phyloP scores from a whole-genome alignment of 2,888 invertebrate genomes.

The Amiota mariae region DNA sequence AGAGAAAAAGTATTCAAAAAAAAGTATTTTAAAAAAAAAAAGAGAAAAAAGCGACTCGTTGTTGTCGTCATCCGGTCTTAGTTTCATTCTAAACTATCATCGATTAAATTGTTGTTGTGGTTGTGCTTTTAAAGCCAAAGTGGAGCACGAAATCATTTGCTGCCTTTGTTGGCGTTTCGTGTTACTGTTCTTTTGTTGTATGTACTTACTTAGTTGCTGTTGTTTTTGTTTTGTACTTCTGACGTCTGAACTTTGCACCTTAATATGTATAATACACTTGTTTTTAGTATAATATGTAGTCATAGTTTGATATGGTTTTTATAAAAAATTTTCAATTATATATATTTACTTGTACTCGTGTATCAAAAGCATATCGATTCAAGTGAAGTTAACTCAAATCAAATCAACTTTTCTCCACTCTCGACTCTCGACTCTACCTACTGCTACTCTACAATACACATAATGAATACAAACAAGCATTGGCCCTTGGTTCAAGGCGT shows the following conservation, averaged over 20 bases:
- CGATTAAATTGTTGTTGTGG: not conserved
- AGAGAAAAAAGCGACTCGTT: conserved; percentile 5
- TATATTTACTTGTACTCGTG: too few species aligned
- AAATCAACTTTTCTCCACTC: not conserved
- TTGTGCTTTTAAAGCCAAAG: conserved; percentile 4
- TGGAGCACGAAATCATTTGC: conserved; percentile 25
- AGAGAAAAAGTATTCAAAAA: conserved; percentile 13
- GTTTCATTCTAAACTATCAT: conserved; percentile 9
- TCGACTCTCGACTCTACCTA: not conserved
- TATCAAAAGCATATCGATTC: too few species aligned
- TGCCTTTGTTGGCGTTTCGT: not conserved
- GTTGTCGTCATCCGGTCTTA: too few species aligned
- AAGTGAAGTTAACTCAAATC: too few species aligned
- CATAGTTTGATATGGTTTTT: not conserved
- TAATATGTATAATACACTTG: not conserved
- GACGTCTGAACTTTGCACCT: conserved; percentile 13
- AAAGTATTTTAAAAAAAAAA: conserved; percentile 16
- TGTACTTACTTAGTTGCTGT: not conserved
- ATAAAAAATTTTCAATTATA: not conserved
- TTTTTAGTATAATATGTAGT: not conserved
- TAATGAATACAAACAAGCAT: not conserved
- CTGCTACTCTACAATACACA: too few species aligned
- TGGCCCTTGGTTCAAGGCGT: conserved; percentile 54
- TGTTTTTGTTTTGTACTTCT: not conserved
- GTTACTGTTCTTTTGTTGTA: conserved; percentile 2